phyloP scores from a whole-genome alignment of 2,113 vertebrate genomes.

The Odocoileus hemionus region DNA sequence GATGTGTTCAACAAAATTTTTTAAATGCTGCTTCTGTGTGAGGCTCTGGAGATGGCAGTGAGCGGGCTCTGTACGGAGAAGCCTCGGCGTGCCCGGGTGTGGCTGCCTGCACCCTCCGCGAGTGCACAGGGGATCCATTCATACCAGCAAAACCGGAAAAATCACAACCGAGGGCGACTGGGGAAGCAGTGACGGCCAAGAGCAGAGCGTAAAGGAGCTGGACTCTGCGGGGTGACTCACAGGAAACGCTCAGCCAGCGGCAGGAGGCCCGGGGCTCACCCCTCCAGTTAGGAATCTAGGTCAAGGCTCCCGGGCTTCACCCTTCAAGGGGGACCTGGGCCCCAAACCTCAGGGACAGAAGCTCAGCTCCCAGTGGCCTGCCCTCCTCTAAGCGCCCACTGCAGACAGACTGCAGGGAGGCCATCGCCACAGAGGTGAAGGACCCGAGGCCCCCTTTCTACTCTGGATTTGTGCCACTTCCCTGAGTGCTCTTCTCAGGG shows the following conservation, averaged over 20 bases:
- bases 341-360: neutral
- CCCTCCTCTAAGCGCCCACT: neutral
- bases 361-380: neutral
- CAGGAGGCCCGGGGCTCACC: neutral
- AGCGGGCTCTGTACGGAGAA: slow-evolving; percentile 20
- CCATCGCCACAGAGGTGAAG: too few relatives aligned
- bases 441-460: neutral
- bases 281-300: slow-evolving; percentile 13
- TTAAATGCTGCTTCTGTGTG: neutral
- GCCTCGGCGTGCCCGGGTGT: neutral
- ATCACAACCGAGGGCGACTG: slow-evolving; percentile 19
- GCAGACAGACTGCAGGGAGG: neutral
- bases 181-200: slow-evolving; percentile 21
- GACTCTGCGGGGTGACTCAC: slow-evolving; percentile 52
- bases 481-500: neutral
- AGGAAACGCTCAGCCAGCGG: neutral
- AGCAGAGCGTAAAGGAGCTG: neutral
- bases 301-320: neutral
- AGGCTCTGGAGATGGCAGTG: neutral
- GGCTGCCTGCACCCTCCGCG: neutral
- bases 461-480: neutral
- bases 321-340: neutral
- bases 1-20: neutral
- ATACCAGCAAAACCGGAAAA: slow-evolving; percentile 68
- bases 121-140: slow-evolving; percentile 62